A percentile compares a stretch with the other conserved stretches of the same genome.
Conservation (phyloP, 2,113 vertebrate species). For the Amblyornis subalaris region DNA sequence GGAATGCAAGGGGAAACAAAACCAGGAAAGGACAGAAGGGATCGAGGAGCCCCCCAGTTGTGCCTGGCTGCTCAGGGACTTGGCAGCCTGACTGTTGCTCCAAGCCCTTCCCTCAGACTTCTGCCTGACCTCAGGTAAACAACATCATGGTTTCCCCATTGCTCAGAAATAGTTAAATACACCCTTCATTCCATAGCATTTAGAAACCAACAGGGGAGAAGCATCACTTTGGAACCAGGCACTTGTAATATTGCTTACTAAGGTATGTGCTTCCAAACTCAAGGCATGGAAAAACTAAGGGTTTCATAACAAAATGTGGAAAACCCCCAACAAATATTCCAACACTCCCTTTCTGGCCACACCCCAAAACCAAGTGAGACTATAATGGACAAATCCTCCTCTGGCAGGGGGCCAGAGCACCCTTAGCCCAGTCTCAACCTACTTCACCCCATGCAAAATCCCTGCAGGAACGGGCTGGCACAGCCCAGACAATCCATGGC, state of each 20-base stretch:
- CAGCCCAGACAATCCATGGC: background rate
- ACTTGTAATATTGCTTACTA: background rate
- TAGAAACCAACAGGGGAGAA: background rate
- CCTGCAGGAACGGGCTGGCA: background rate
- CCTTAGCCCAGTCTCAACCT: background rate
- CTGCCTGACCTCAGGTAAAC: background rate
- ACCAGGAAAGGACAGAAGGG: background rate
- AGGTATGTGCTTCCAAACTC: background rate
- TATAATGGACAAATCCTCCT: background rate
- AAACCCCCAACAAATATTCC: constrained; percentile 1
- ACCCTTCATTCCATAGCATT: background rate
- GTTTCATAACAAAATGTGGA: constrained; percentile 4
- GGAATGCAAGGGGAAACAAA: background rate
- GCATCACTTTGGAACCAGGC: background rate
- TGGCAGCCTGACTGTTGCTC: background rate
- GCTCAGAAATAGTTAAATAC: background rate
- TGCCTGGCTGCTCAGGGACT: background rate
- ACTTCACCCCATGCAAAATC: background rate
- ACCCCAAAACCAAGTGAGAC: background rate
- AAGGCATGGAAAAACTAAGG: background rate
- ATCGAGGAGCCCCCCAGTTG: background rate
- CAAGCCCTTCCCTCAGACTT: background rate
- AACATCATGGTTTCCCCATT: background rate
- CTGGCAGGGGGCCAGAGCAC: background rate
- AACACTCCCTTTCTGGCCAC: background rate